Evolutionary conservation across 1,140 invertebrate species (phyloP).

Genomic region (Leptinotarsa texana): DNA sequence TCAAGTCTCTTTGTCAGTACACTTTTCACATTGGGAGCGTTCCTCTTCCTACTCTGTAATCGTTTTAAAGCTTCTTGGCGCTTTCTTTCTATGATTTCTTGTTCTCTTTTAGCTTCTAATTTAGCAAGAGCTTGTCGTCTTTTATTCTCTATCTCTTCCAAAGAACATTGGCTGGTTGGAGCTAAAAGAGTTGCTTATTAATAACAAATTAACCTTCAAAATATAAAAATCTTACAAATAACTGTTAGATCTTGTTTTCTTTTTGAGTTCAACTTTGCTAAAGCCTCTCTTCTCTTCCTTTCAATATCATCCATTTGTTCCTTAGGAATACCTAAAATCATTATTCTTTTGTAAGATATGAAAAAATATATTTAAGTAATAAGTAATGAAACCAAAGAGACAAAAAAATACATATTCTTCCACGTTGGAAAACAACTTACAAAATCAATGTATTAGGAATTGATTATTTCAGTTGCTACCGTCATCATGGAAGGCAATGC

Average conservation of each 20-base stretch:
- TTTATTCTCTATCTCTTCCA: constrained; percentile 52
- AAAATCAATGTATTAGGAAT: too few relatives aligned
- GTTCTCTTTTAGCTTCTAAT: constrained; percentile 47
- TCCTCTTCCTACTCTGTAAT: constrained; percentile 41
- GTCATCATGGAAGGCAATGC: too few relatives aligned
- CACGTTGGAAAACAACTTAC: too few relatives aligned
- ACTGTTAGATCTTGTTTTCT: constrained; percentile 38
- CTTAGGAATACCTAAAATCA: neutral
- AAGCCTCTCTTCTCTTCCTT: constrained; percentile 48
- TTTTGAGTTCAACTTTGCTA: constrained; percentile 47
- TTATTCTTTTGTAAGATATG: neutral
- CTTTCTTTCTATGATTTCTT: constrained; percentile 49
- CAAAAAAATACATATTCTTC: too few relatives aligned
- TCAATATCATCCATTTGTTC: constrained; percentile 42
- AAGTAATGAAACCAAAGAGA: too few relatives aligned
- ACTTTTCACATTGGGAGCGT: constrained; percentile 33
- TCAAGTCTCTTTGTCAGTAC: constrained; percentile 34
- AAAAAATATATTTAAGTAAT: too few relatives aligned
- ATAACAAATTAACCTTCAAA: neutral
- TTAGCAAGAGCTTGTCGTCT: constrained; percentile 49
- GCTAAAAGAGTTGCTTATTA: neutral
- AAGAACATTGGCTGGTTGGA: constrained; percentile 30
- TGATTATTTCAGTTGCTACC: too few relatives aligned
- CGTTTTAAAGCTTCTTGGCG: constrained; percentile 48
- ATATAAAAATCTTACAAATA: neutral